phyloP scores from a whole-genome alignment of 2,797 vertebrate species.

The Yasuhikotakia modesta region DNA sequence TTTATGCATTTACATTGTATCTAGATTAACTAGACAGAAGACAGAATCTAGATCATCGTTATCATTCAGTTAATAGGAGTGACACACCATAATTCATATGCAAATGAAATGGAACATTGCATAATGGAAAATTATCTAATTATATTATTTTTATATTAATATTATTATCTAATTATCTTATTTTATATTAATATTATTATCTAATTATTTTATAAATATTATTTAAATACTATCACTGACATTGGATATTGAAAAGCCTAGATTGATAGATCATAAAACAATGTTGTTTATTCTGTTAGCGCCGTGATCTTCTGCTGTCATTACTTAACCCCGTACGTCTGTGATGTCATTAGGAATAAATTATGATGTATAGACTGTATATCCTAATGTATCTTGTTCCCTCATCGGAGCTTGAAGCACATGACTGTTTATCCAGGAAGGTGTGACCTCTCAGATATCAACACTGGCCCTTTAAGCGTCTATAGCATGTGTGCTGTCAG shows the following conservation, averaged over 20 bases:
- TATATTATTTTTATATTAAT: too few relatives aligned
- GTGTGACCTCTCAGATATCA: constrained; percentile 46
- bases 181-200: too few relatives aligned
- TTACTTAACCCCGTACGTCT: not conserved
- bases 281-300: not conserved
- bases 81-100: too few relatives aligned
- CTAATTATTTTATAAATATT: too few relatives aligned
- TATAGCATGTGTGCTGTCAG: constrained; percentile 8
- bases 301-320: not conserved
- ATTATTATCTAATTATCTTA: too few relatives aligned
- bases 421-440: constrained; percentile 33
- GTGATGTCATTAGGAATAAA: not conserved
- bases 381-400: constrained; percentile 5
- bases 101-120: too few relatives aligned
- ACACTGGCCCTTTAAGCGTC: not conserved
- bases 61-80: too few relatives aligned
- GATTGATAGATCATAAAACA: not conserved
- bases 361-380: not conserved
- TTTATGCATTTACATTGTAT: not conserved
- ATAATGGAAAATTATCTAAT: too few relatives aligned
- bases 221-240: too few relatives aligned
- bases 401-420: not conserved
- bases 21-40: not conserved
- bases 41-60: too few relatives aligned
- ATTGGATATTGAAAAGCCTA: too few relatives aligned